A percentile compares a stretch with the other conserved stretches of the same genome.
phyloP scores from a whole-genome alignment of 2,888 invertebrate species.

The Papilio protenor region DNA sequence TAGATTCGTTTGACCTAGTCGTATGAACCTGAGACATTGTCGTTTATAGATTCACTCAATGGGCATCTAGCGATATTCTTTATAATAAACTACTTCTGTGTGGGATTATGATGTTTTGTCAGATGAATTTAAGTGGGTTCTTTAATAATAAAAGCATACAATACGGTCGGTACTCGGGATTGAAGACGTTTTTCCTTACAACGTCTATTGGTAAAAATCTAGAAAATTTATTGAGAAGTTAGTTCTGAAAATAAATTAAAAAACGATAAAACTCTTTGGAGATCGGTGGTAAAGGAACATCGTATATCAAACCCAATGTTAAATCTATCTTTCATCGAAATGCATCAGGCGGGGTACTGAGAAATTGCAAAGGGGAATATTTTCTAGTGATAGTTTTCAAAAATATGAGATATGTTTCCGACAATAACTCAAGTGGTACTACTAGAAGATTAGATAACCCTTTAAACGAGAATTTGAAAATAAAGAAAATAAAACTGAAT shows the following conservation, averaged over 20 bases:
- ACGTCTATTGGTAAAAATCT: background rate
- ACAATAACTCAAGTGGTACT: constrained; percentile 27
- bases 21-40: constrained; percentile 31
- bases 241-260: background rate
- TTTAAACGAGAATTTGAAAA: background rate
- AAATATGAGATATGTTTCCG: constrained; percentile 33
- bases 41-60: constrained; percentile 23
- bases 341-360: constrained; percentile 23
- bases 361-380: constrained; percentile 31
- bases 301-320: constrained; percentile 30
- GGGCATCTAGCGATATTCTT: constrained; percentile 3
- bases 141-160: background rate
- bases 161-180: background rate
- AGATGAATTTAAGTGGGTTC: background rate
- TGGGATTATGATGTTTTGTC: background rate
- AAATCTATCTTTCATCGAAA: constrained; percentile 39
- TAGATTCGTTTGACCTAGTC: constrained; percentile 67
- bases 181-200: background rate
- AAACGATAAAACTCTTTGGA: constrained; percentile 25
- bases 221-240: background rate
- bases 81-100: background rate
- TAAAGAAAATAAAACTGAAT: constrained; percentile 9
- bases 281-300: constrained; percentile 21
- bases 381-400: constrained; percentile 8
- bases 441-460: background rate